These are phyloP conservation scores for Torymus tubicola DNA, from an alignment of 2,888 invertebrate genomes.

Conservation along the genomic window DNA sequence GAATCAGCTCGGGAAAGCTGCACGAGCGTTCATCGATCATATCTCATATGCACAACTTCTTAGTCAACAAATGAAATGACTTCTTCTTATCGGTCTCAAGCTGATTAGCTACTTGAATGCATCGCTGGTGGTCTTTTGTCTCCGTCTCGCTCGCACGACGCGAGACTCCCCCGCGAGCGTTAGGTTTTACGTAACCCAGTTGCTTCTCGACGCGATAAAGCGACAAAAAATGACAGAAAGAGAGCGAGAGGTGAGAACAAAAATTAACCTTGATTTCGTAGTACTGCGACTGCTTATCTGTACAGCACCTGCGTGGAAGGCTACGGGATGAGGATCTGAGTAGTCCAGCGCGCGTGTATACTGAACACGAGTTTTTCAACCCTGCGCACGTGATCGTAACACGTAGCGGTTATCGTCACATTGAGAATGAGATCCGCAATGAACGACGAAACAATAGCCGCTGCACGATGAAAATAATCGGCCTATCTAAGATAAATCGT, in stretches of 20 bases:
- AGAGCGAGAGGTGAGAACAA: conserved; percentile 2
- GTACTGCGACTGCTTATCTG: not conserved
- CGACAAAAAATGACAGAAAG: not conserved
- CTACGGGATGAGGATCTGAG: conserved; percentile 13
- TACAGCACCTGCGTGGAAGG: conserved; percentile 28
- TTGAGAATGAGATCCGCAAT: too few species aligned
- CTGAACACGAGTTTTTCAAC: not conserved
- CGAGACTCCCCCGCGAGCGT: conserved; percentile 23
- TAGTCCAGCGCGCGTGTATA: not conserved
- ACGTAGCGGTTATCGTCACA: too few species aligned
- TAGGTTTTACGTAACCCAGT: not conserved
- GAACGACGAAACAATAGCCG: too few species aligned
- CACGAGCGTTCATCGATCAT: conserved; percentile 9
- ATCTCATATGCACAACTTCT: not conserved
- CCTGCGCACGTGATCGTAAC: too few species aligned
- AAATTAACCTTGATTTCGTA: conserved; percentile 38
- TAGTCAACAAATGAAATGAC: not conserved
- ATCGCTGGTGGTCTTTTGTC: not conserved
- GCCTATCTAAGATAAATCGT: too few species aligned
- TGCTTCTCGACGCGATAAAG: not conserved
- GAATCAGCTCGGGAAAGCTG: too few species aligned
- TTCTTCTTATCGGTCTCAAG: conserved; percentile 11
- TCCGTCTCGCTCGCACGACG: not conserved
- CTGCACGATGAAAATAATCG: too few species aligned
- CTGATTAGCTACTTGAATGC: conserved; percentile 12